Evolutionary conservation across 2,888 invertebrate species (phyloP).

Genomic region (Torymus texanus): DNA sequence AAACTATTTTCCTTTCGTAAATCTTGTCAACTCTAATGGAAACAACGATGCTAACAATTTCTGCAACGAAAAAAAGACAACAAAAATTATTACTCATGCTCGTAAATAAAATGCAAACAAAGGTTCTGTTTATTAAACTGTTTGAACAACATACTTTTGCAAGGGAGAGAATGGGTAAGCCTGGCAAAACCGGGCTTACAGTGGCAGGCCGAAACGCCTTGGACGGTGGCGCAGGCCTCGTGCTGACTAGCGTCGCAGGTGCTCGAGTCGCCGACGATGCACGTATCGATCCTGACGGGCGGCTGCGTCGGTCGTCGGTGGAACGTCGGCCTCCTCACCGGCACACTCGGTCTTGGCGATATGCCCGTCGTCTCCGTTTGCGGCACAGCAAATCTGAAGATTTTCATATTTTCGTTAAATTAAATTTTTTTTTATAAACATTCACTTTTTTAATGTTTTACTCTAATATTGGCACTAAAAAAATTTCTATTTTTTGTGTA

Average conservation of each 20-base stretch:
- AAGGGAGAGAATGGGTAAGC: slow-evolving; percentile 70
- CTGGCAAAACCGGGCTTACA: slow-evolving; percentile 83
- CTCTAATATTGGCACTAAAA: no score
- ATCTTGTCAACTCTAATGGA: slow-evolving; percentile 89
- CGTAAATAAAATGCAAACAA: no score
- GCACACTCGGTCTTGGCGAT: slow-evolving; percentile 70
- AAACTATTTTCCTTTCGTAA: slow-evolving; percentile 86
- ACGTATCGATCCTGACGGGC: slow-evolving; percentile 90
- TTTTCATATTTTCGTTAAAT: background rate
- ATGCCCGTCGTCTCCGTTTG: slow-evolving; percentile 78
- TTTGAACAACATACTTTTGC: slow-evolving; percentile 66
- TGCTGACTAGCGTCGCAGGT: slow-evolving; percentile 92
- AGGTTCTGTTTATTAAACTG: no score
- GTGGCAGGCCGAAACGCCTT: slow-evolving; percentile 90
- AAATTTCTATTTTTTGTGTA: no score
- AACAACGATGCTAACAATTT: slow-evolving; percentile 86
- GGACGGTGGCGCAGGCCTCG: slow-evolving; percentile 88
- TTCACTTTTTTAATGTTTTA: background rate
- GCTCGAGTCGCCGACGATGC: slow-evolving; percentile 93
- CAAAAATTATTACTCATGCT: no score
- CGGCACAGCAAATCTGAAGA: slow-evolving; percentile 81
- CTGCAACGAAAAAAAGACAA: slow-evolving; percentile 59
- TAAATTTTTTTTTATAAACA: background rate
- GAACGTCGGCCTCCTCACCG: slow-evolving; percentile 77
- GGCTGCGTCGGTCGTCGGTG: slow-evolving; percentile 82